Percentiles rank a stretch among this genome's conserved stretches.
Conservation (phyloP, 2,113 vertebrate genomes). For the Anthoscopus minutus region DNA sequence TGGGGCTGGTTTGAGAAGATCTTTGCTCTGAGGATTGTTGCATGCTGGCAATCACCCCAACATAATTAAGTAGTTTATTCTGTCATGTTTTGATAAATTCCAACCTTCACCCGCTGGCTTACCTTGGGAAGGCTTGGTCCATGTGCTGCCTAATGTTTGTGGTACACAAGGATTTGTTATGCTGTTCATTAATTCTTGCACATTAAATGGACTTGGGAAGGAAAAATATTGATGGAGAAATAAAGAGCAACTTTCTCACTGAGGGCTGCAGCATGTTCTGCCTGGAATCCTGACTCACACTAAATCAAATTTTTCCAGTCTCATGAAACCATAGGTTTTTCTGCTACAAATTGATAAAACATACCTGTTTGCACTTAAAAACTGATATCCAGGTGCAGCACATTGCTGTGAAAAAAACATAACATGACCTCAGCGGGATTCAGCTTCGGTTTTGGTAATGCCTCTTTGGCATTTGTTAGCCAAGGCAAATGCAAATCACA, state of each 20-base stretch:
- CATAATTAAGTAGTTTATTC: constrained; percentile 43
- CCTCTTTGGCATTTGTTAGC: constrained; percentile 12
- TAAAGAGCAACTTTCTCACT: neutral
- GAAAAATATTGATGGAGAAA: constrained; percentile 35
- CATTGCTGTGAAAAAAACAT: neutral
- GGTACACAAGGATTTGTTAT: constrained; percentile 28
- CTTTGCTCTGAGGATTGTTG: neutral
- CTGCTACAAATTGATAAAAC: constrained; percentile 11
- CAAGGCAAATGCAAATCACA: constrained; percentile 52
- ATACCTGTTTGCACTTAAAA: neutral
- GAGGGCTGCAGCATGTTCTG: neutral
- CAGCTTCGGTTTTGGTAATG: neutral
- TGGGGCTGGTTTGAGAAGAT: neutral
- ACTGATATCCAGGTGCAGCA: constrained; percentile 3
- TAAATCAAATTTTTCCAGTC: neutral
- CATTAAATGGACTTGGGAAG: constrained; percentile 1
- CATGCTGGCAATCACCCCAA: constrained; percentile 27
- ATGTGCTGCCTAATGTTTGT: neutral
- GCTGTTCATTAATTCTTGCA: constrained; percentile 43
- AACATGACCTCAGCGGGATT: neutral
- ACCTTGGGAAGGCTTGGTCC: neutral
- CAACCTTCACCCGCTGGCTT: neutral
- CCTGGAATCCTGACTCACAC: neutral
- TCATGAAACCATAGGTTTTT: neutral
- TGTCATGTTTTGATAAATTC: constrained; percentile 54